A percentile compares a stretch with the other conserved stretches of the same genome.
Evolutionary conservation across 2,797 vertebrate species (phyloP).

Genomic region (Poecilia velifera): DNA sequence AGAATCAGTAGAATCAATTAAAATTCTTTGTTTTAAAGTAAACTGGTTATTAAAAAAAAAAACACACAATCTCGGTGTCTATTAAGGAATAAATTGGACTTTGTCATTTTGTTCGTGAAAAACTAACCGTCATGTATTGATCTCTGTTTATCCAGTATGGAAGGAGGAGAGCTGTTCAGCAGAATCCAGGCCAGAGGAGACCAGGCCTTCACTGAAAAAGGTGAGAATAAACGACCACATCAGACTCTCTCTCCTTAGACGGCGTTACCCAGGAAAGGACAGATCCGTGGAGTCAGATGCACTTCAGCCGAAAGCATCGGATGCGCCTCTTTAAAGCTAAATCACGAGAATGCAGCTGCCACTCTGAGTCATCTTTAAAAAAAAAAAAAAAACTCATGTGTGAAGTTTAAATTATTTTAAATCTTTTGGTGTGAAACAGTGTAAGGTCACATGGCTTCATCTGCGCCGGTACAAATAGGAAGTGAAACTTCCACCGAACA

Average conservation of each 20-base stretch:
- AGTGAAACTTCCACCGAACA: background rate
- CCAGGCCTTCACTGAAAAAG: slow-evolving; percentile 98
- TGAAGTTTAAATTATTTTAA: background rate
- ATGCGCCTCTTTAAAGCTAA: background rate
- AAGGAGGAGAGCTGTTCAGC: slow-evolving; percentile 96
- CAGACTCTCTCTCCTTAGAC: background rate
- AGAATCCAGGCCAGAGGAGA: slow-evolving; percentile 96
- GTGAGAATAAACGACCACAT: slow-evolving; percentile 64
- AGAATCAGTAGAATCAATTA: background rate
- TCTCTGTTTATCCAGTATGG: slow-evolving; percentile 84
- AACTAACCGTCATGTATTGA: background rate
- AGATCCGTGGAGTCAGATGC: background rate
- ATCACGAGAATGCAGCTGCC: background rate
- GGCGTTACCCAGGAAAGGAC: background rate
- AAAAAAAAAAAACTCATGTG: background rate
- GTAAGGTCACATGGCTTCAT: background rate
- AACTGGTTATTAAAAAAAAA: background rate
- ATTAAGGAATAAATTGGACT: background rate
- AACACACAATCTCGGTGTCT: background rate
- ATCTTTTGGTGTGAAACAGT: background rate
- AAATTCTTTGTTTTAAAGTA: background rate
- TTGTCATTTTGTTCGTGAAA: background rate
- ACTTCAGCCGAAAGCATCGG: background rate
- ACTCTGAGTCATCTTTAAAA: background rate
- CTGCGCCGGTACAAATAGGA: background rate